These are phyloP conservation scores for Hetaerina titia DNA, from an alignment of 2,888 invertebrate species.

Conservation along the genomic window DNA sequence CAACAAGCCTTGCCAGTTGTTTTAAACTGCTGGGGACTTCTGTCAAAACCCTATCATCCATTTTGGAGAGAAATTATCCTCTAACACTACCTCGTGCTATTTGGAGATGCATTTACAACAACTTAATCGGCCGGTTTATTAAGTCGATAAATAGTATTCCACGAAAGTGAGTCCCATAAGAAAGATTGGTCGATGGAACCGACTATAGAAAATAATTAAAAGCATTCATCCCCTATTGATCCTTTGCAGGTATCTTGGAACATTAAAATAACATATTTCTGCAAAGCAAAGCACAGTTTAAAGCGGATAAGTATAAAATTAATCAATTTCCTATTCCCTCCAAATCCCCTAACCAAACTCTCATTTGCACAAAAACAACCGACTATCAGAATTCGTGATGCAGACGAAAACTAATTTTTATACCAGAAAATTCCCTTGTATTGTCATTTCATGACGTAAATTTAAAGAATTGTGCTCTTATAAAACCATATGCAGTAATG, in stretches of 20 bases:
- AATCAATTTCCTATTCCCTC: neutral
- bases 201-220: neutral
- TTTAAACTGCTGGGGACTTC: conserved; percentile 97
- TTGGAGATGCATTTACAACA: neutral
- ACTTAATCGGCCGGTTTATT: too few species aligned
- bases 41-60: conserved; percentile 87
- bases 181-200: neutral
- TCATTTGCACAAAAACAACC: neutral
- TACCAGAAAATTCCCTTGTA: neutral
- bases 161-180: neutral
- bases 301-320: neutral
- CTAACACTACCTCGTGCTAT: neutral
- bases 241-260: neutral
- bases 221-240: neutral
- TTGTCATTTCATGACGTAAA: neutral
- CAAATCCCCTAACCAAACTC: neutral
- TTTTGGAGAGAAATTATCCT: neutral
- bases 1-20: conserved; percentile 93
- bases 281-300: neutral
- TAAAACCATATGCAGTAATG: too few species aligned
- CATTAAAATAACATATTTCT: neutral
- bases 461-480: neutral
- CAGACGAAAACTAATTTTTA: conserved; percentile 47
- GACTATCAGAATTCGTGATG: neutral
- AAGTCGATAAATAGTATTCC: neutral